Evolutionary conservation across 2,797 vertebrate species (phyloP), one percentile per base, ranked within the genome.

Genomic region (Cetoscarus ocellatus): DNA sequence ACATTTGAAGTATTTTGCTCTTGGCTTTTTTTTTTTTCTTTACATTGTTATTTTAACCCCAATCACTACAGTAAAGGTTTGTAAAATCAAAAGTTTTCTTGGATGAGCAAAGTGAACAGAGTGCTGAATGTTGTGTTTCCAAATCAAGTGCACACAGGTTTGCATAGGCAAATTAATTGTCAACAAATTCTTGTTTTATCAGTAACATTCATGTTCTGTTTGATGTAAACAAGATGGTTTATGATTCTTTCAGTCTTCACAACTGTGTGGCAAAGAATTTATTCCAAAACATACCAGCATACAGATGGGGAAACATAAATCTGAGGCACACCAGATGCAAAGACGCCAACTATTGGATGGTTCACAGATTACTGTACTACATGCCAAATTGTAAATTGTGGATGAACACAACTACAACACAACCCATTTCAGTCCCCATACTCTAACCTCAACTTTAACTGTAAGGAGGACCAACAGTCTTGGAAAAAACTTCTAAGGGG

Each of bases 251-350:
- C 17, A 14, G 18, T 50, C 11, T 53, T 5, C 40, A 35, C 12
- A 7, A 43, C n/a, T 50, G 44, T 13, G 66, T 44, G 51, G n/a
- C 17, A 35, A 69, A 36, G 55, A 42, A 67, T 39, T 34, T 59
- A 44, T 10, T 3, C 5, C 18, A 19, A 5, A 27, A 10, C 1
- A 49, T 17, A 50, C 9, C 17, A 49, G 27, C 38, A 3, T 17
- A 55, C 49, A 14, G 8, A 54, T 67, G 70, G 66, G 67, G 77
- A 75, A 48, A 51, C 72, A 66, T 75, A 76, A 81, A 84, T 80
- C 79, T 78, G 71, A 84, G 86, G 75, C 84, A 74, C 75, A 72
- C 66, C 8, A 45, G 15, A 39, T 42, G 9, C 10, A 57, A 61
- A 58, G n/a, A 55, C 18, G 36, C n/a, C 1, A 8, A 27, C 17